Evolutionary conservation across 2,888 invertebrate genomes (phyloP).

Genomic region (Stenotaenia linearis): DNA sequence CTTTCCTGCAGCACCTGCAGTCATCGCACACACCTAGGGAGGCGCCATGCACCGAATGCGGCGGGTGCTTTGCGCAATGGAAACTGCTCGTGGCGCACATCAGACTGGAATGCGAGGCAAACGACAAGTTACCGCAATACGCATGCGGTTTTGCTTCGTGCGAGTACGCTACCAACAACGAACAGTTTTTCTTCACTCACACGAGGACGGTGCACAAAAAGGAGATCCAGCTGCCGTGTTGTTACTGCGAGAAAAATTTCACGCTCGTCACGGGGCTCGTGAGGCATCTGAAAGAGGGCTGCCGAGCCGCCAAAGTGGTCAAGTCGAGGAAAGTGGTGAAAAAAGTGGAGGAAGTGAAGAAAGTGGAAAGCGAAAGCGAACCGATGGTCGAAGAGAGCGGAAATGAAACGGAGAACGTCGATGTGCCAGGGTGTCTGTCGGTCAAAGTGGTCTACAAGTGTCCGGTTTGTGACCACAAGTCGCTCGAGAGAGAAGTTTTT

Average conservation of each 20-base stretch:
- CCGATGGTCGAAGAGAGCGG: background rate
- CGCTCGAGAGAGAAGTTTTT: conserved; percentile 35
- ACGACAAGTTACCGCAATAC: background rate
- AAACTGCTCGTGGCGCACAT: conserved; percentile 20
- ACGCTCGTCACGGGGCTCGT: conserved; percentile 48
- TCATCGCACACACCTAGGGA: conserved; percentile 7
- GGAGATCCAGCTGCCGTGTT: conserved; percentile 50
- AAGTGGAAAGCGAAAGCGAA: background rate
- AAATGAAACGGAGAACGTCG: background rate
- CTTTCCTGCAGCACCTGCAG: background rate
- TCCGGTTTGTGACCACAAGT: conserved; percentile 32
- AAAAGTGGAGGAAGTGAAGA: background rate
- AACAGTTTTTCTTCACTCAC: conserved; percentile 32
- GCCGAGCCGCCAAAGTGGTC: background rate
- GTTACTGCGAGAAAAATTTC: conserved; percentile 52
- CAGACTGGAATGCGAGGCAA: background rate
- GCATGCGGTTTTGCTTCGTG: conserved; percentile 30
- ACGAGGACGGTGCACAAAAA: conserved; percentile 7
- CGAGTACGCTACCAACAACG: conserved; percentile 31
- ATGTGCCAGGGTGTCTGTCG: background rate
- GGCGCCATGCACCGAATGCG: conserved; percentile 32
- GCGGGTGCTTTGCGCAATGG: conserved; percentile 31
- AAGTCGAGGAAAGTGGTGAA: background rate
- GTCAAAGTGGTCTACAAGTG: conserved; percentile 32
- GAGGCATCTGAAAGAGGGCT: conserved; percentile 12